Base-by-base conservation (phyloP, 2,113 vertebrate species). In the Plecotus auritus region DNA sequence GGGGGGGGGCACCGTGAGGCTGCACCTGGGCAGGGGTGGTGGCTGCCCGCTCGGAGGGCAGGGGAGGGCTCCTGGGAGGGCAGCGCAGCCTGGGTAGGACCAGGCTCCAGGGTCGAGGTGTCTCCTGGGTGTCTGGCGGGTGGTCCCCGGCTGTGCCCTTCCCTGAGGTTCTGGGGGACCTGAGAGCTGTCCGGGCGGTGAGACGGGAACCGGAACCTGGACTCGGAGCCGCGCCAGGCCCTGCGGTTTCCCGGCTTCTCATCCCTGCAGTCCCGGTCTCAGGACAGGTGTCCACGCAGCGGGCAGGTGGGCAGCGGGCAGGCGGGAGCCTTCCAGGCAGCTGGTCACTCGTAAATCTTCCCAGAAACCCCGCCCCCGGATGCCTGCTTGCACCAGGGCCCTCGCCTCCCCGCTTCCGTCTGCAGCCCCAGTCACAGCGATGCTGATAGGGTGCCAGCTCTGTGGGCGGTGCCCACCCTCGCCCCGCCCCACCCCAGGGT, bases 101-200 rank as follows among this genome's bases (percentile, higher is more conserved):
- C 37, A 2, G 32, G 56, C 10, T 1, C 35, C 17, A 5, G 9
- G 85, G 30, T 18, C 0, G 0, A 49, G 11, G 12, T 18, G 61
- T 22, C 56, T 5, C 67, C n/a, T 5, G 16, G 32, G 16, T 4
- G 1, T 28, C 35, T 35, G 30, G 18, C 17, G 10, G 42, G 47
- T 49, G 54, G 12, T 17, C 35, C 67, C n/a, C 2, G 0, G 12
- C 26, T 12, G 1, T 1, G 30, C 61, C 59, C 23, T 32, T 35
- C 17, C 61, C 45, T 9, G 70, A 40, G 12, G 12, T 9, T 5
- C 35, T 32, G 12, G 2, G 4, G 74, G 51, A 30, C 77, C 66
- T 2, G 26, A 2, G 37, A 5, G 61, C 32, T 16, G 0, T 0
- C 2, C 1, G n/a, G 67, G 6, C 0, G 2, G 18, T 26, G 67